Conservation (phyloP, 2,888 invertebrate species). For the Anodontia alba region DNA sequence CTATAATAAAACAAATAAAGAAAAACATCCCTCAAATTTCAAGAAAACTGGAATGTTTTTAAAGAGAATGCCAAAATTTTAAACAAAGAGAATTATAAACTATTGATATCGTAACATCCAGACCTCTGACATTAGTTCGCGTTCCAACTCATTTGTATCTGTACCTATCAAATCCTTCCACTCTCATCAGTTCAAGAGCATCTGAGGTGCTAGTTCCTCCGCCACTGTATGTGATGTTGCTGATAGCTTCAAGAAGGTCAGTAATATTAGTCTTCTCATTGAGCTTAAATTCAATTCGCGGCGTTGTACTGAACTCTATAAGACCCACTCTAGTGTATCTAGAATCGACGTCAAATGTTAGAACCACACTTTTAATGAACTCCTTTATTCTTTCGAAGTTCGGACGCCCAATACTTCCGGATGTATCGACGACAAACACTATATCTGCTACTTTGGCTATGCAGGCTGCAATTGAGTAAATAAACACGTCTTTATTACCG, state of each 20-base stretch:
- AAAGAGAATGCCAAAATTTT: too few relatives aligned
- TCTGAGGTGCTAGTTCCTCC: conserved; percentile 72
- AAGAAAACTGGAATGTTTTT: too few relatives aligned
- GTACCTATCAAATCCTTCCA: conserved; percentile 55
- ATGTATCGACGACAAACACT: conserved; percentile 52
- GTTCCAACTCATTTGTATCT: too few relatives aligned
- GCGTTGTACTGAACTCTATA: conserved; percentile 60
- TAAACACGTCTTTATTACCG: neutral
- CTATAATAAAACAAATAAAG: too few relatives aligned
- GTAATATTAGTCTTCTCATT: conserved; percentile 52
- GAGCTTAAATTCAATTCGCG: conserved; percentile 66
- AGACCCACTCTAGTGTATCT: conserved; percentile 53
- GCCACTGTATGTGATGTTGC: conserved; percentile 51
- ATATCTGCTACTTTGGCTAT: conserved; percentile 52
- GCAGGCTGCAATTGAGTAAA: conserved; percentile 48
- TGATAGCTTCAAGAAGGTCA: conserved; percentile 59
- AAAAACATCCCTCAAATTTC: too few relatives aligned
- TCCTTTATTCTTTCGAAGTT: conserved; percentile 46
- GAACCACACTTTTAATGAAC: conserved; percentile 50
- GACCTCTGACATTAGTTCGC: too few relatives aligned
- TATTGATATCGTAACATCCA: too few relatives aligned
- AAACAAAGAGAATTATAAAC: too few relatives aligned
- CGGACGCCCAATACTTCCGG: conserved; percentile 52
- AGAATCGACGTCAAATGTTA: conserved; percentile 42
- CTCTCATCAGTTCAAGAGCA: conserved; percentile 66